Evolutionary conservation across 2,113 vertebrate genomes (phyloP).

Genomic region (Brevimyrus niger): DNA sequence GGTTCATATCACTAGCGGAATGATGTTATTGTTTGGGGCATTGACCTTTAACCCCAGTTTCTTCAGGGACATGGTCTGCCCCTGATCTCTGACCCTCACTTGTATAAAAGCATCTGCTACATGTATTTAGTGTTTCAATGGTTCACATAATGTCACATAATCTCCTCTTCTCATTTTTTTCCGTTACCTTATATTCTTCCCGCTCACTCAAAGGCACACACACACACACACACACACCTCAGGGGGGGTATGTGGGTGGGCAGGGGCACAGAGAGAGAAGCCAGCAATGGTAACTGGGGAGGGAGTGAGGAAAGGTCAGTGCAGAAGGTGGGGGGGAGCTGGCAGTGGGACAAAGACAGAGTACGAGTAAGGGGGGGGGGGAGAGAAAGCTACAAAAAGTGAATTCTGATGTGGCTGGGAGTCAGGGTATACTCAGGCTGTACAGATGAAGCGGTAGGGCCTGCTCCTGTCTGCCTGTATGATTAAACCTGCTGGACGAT

Average conservation of each 20-base stretch:
- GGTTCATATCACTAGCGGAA: not conserved
- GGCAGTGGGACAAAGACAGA: not conserved
- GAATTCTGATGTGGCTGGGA: not conserved
- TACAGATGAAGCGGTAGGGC: not conserved
- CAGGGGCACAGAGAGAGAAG: not conserved
- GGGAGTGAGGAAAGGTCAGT: not conserved
- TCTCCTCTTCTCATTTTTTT: not conserved
- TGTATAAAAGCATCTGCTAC: not conserved
- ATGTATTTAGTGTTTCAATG: not conserved
- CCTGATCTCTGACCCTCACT: not conserved
- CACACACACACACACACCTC: not conserved
- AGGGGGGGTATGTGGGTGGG: not conserved
- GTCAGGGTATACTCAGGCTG: not conserved
- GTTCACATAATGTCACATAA: not conserved
- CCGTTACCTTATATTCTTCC: no score
- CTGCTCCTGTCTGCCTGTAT: not conserved
- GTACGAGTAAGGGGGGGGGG: not conserved
- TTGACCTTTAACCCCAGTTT: not conserved
- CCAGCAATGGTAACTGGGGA: not conserved
- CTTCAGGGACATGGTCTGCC: not conserved
- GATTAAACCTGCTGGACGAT: not conserved
- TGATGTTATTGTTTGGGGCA: not conserved
- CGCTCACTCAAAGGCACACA: not conserved
- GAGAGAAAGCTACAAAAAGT: not conserved
- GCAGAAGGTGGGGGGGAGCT: not conserved